These are phyloP conservation scores for Lasioglossum marginatum DNA, from an alignment of 2,888 invertebrate genomes.

Conservation along the genomic window DNA sequence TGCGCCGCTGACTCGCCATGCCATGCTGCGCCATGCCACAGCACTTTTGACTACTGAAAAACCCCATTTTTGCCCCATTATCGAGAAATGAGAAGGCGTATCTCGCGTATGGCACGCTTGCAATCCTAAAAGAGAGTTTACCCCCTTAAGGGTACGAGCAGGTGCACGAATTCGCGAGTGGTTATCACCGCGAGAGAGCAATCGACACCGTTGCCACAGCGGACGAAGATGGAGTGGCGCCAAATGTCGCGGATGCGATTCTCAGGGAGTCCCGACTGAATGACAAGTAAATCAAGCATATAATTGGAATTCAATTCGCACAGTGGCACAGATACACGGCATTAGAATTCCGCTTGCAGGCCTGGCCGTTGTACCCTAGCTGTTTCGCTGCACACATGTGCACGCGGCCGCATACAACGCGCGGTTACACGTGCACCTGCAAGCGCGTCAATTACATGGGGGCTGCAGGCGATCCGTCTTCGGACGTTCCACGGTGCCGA, in stretches of 20 bases:
- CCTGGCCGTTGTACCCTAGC: slow-evolving; percentile 58
- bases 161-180: slow-evolving; percentile 15
- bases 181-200: background rate
- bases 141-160: background rate
- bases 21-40: too few relatives aligned
- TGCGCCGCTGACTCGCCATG: background rate
- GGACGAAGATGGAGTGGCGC: slow-evolving; percentile 70
- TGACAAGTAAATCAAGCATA: slow-evolving; percentile 73
- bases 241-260: slow-evolving; percentile 69
- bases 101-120: too few relatives aligned
- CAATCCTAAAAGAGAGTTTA: too few relatives aligned
- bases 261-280: slow-evolving; percentile 59
- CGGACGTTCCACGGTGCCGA: slow-evolving; percentile 20
- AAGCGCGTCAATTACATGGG: slow-evolving; percentile 16
- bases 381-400: slow-evolving; percentile 24
- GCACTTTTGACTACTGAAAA: too few relatives aligned
- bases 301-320: slow-evolving; percentile 76
- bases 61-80: too few relatives aligned
- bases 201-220: slow-evolving; percentile 31
- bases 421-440: background rate
- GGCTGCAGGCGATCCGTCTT: slow-evolving; percentile 26
- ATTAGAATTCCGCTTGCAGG: slow-evolving; percentile 68
- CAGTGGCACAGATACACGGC: slow-evolving; percentile 75
- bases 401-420: slow-evolving; percentile 10
- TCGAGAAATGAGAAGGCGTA: too few relatives aligned